Evolutionary conservation across 2,113 vertebrate species (phyloP).

Genomic region (Rhodinocichla rosea): DNA sequence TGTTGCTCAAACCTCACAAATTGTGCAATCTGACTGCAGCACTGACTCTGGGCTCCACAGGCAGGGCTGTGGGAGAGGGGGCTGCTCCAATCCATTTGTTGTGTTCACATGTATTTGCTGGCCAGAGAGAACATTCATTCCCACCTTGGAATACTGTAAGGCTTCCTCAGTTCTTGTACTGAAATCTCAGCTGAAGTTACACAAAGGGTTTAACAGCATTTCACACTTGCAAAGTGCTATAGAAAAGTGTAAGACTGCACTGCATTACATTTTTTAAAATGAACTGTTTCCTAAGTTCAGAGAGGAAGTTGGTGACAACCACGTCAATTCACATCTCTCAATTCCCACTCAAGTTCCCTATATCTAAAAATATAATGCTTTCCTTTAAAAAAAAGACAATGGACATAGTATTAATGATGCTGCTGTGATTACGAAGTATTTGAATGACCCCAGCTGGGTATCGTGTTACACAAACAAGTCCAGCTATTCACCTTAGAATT

Average conservation of each 20-base stretch:
- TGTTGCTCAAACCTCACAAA: neutral
- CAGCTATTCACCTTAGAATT: neutral
- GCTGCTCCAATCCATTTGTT: neutral
- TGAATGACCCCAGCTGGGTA: neutral
- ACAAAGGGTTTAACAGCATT: neutral
- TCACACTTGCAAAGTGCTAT: neutral
- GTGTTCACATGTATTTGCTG: neutral
- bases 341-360: neutral
- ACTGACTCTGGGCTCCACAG: fast-evolving
- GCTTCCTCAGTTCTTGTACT: neutral
- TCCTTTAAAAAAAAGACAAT: neutral
- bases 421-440: neutral
- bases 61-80: neutral
- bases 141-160: neutral
- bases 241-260: neutral
- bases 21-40: neutral
- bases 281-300: neutral
- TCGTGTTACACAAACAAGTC: neutral
- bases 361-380: neutral
- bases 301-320: neutral
- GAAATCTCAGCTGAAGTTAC: neutral
- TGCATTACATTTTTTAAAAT: neutral
- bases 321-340: neutral
- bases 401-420: neutral
- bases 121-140: neutral